These are phyloP conservation scores for Helicoverpa armigera DNA, from an alignment of 1,140 invertebrate species.

Conservation along the genomic window DNA sequence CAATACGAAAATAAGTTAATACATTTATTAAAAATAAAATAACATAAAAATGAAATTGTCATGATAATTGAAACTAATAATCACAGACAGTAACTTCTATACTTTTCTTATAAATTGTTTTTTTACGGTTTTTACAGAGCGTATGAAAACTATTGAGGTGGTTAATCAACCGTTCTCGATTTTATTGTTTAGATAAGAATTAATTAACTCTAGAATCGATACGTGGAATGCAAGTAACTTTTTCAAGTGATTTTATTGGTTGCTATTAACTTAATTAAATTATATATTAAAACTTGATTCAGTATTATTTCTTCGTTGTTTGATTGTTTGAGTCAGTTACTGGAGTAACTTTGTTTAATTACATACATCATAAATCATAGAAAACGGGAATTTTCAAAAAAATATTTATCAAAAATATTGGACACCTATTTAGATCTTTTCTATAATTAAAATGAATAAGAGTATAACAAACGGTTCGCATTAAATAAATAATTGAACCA, in stretches of 20 bases:
- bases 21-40: slow-evolving; percentile 45
- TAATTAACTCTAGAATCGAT: slow-evolving; percentile 12
- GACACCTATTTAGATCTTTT: neutral
- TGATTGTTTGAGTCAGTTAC: neutral
- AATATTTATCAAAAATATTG: slow-evolving; percentile 27
- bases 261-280: neutral
- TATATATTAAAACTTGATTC: slow-evolving; percentile 1
- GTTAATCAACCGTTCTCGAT: neutral
- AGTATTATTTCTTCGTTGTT: slow-evolving; percentile 22
- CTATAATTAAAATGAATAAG: neutral
- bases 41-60: slow-evolving; percentile 50
- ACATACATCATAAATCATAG: neutral
- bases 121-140: neutral
- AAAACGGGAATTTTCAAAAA: slow-evolving; percentile 3
- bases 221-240: slow-evolving; percentile 26
- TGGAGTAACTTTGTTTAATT: too few relatives aligned
- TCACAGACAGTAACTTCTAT: slow-evolving; percentile 49
- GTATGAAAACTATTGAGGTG: neutral
- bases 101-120: neutral
- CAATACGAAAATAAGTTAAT: slow-evolving; percentile 27
- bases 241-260: neutral
- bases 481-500: neutral
- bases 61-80: slow-evolving; percentile 50
- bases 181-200: slow-evolving; percentile 32
- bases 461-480: slow-evolving; percentile 1